phyloP scores from a whole-genome alignment of 2,888 invertebrate species.

The Tachystola acroxantha region DNA sequence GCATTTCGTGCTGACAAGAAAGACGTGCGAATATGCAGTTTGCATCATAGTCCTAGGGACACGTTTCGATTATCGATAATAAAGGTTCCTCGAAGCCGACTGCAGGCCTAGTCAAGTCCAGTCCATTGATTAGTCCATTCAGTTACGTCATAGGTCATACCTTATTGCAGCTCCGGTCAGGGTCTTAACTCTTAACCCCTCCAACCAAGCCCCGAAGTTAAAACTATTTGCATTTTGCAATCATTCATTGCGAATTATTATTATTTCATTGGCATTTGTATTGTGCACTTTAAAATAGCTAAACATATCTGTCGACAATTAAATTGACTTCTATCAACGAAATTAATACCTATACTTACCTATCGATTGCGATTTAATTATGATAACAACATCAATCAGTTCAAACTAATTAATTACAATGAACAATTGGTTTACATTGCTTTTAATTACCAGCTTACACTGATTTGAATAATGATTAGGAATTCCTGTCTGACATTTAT shows the following conservation, averaged over 20 bases:
- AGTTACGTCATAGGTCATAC: no score
- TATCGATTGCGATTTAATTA: neutral
- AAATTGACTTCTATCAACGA: no score
- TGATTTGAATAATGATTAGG: neutral
- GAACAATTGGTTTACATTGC: neutral
- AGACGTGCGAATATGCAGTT: constrained; percentile 30
- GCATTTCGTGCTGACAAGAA: constrained; percentile 24
- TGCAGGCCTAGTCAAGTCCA: neutral
- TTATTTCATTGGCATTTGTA: no score
- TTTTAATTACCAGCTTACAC: neutral
- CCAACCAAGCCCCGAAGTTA: no score
- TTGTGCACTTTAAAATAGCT: no score
- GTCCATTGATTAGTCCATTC: neutral
- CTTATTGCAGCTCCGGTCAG: no score
- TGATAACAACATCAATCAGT: neutral
- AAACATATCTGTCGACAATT: no score
- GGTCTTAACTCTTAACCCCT: no score
- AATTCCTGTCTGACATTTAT: neutral
- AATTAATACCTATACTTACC: no score
- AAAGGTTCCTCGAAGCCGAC: neutral
- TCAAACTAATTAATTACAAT: neutral
- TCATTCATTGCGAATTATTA: no score
- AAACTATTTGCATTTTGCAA: no score
- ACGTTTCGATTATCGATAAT: constrained; percentile 6
- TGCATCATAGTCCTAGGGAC: constrained; percentile 12